Evolutionary conservation across 2,113 vertebrate genomes (phyloP), one percentile per base, ranked within the genome.

Genomic region (Amia ocellicauda): DNA sequence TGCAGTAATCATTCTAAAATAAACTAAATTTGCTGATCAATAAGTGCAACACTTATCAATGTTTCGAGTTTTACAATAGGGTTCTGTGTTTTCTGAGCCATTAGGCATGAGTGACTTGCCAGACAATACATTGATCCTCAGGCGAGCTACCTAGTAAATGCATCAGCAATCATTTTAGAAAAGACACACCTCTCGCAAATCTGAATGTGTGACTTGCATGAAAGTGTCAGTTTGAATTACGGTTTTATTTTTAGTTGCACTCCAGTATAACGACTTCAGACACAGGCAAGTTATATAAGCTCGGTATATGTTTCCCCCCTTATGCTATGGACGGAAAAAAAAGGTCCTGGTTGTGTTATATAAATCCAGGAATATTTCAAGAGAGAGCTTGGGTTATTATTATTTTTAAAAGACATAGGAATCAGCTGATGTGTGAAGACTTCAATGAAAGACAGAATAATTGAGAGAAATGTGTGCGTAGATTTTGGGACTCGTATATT

Each of bases 21-120:
- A 85, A 89, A 84, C 63, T 58, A 82, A 85, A 87, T 81, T 79
- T 69, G 73, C 70, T 67, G 75, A 92, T 94, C 92, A 92, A 92
- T 69, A 83, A 85, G 82, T 85, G 84, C 76, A 87, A 69, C 70
- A 75, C 83, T 83, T 88, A 83, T 86, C 88, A 80, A 85, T 83
- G 82, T 82, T 78, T 85, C 58, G 31, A 17, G 74, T 64, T 73
- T 82, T 72, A 90, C 80, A 86, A 83, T 74, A 74, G 81, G 72
- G 78, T 88, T 62, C 75, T 74, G 66, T 86, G 85, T 80, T 90
- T 84, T 79, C 41, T 40, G 78, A 88, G 75, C 83, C 78, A 87
- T 92, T 86, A 88, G 85, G 80, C 82, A 74, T 69, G 82, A 87
- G 69, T 78, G 68, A 78, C 76, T 77, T 74, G 75, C 70, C 72